Percentiles rank a stretch among this genome's conserved stretches.
These are phyloP conservation scores for Drosophila bocqueti DNA, from an alignment of 1,140 invertebrate genomes.

Conservation along the genomic window DNA sequence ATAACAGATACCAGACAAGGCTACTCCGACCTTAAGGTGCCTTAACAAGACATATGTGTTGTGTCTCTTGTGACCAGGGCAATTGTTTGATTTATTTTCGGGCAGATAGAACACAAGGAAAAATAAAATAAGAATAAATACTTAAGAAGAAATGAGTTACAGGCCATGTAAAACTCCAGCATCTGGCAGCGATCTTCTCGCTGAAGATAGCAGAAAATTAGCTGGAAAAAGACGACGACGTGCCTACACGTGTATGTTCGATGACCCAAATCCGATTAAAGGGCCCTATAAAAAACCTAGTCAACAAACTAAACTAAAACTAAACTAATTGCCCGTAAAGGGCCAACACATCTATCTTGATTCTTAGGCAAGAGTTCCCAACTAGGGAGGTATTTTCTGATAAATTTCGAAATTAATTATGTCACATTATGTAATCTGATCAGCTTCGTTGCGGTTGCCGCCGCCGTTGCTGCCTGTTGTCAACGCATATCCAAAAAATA, in stretches of 20 bases:
- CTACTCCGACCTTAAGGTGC: constrained; percentile 36
- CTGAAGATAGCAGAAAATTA: constrained; percentile 64
- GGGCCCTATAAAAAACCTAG: constrained; percentile 15
- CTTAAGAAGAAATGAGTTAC: constrained; percentile 41
- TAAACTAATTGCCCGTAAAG: constrained; percentile 27
- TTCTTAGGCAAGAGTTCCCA: constrained; percentile 17
- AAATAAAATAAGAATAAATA: constrained; percentile 37
- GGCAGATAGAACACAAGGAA: constrained; percentile 44
- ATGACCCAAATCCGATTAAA: constrained; percentile 77
- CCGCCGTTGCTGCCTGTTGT: constrained; percentile 33
- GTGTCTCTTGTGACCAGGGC: constrained; percentile 30
- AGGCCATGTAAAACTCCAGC: constrained; percentile 26
- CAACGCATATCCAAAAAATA: constrained; percentile 52
- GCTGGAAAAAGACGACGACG: constrained; percentile 62
- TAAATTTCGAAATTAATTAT: constrained; percentile 81
- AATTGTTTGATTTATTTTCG: constrained; percentile 77
- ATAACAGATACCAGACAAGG: constrained; percentile 62
- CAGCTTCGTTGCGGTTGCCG: constrained; percentile 60
- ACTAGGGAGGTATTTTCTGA: constrained; percentile 29
- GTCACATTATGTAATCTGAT: constrained; percentile 85
- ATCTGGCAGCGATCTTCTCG: constrained; percentile 53
- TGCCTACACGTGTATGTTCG: constrained; percentile 58
- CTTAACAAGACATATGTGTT: constrained; percentile 46
- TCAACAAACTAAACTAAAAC: constrained; percentile 30
- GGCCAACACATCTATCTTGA: constrained; percentile 21